Evolutionary conservation across 2,113 vertebrate genomes (phyloP), one percentile per base, ranked within the genome.

Genomic region (Ophthalmolycus amberensis): DNA sequence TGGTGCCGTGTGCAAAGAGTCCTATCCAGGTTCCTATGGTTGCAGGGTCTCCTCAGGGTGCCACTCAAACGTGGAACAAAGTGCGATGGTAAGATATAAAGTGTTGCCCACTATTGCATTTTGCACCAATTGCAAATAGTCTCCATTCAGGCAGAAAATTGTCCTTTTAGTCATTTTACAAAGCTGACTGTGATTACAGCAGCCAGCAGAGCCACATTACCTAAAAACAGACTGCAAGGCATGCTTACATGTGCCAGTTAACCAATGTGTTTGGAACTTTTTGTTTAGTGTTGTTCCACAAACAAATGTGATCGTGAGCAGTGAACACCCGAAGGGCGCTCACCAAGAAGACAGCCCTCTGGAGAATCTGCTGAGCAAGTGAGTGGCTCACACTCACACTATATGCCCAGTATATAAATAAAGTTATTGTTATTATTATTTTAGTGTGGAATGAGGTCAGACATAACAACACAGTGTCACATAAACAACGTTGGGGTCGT

Each of bases 1-100:
- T 98, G 42, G 94, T 97, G 87, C 97, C 97, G 71, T 97, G 96
- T 91, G 95, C 96, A 86, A 99, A 98, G 89, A 98, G 96, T 75
- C 97, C 97, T 34, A 98, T 99, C 85, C 98, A 99, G 85, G 98
- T 99, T 58, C 97, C 97, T 66, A 99, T 99, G 98, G 97, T 99
- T 94, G 97, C 98, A 1, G 98, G 98, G 7, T 99, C 98, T 48
- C 98, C 98, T 0, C 97, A 99, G 9, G 98, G 98, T 0, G 98
- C 98, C 60, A 99, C 98, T 0, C 98, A 99, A 94, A 99, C 98
- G 0, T 99, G 98, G 96, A 99, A 99, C 94, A 99, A 99, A 97
- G 97, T 99, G 2, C 94, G 98, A 92, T 99, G 98, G 98, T 99
- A 94, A 96, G 96, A 38, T 62, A 27, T 8, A 42, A 34, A 48